A percentile compares a stretch with the other conserved stretches of the same genome.
Conservation (phyloP, 2,797 vertebrate genomes). For the Parambassis ranga region DNA sequence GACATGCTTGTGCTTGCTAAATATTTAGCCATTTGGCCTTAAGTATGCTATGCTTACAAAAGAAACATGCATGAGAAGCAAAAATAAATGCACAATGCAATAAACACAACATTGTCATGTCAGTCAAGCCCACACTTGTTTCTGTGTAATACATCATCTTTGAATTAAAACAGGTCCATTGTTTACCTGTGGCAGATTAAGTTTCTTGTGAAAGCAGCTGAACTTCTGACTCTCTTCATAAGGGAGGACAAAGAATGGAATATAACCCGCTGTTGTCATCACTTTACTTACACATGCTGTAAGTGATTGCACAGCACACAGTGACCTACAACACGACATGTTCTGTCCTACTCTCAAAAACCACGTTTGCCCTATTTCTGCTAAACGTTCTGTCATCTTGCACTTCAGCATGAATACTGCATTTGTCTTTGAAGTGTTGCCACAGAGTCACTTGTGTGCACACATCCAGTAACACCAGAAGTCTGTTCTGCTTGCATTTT, state of each 20-base stretch:
- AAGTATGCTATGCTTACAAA: no score
- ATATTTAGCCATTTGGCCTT: no score
- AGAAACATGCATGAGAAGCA: no score
- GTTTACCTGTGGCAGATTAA: not conserved
- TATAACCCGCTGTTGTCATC: not conserved
- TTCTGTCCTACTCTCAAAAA: constrained; percentile 41
- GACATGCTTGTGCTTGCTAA: no score
- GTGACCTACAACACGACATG: constrained; percentile 42
- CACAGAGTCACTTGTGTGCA: not conserved
- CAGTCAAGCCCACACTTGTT: not conserved
- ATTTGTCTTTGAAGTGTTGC: constrained; percentile 39
- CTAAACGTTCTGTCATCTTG: not conserved
- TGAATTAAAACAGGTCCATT: not conserved
- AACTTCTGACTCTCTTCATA: not conserved
- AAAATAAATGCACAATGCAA: not conserved
- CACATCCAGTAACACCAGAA: constrained; percentile 11
- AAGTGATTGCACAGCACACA: not conserved
- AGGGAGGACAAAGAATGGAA: not conserved
- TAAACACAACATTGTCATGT: not conserved
- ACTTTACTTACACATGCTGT: not conserved
- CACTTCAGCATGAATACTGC: not conserved
- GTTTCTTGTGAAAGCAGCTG: not conserved
- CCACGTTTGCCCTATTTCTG: constrained; percentile 59
- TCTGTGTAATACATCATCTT: not conserved
- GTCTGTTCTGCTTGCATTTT: not conserved